phyloP scores from a whole-genome alignment of 2,888 invertebrate genomes.

The Mactromeris polynyma region DNA sequence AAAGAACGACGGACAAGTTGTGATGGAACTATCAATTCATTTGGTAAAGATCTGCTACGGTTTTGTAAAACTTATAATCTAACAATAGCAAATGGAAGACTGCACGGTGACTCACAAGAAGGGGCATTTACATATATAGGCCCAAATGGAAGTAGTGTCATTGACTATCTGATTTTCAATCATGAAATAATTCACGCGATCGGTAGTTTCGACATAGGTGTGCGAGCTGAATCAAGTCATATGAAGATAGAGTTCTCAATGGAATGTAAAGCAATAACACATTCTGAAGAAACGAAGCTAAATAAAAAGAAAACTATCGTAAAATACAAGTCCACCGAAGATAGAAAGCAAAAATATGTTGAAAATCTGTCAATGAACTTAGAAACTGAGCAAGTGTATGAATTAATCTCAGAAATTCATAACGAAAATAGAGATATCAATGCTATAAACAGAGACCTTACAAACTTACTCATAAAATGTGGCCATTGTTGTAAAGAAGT shows the following conservation, averaged over 20 bases:
- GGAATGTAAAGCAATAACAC: not conserved
- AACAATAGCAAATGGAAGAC: conserved; percentile 8
- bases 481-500: not conserved
- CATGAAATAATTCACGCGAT: not conserved
- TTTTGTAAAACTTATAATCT: conserved; percentile 12
- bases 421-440: not conserved
- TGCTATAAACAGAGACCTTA: not conserved
- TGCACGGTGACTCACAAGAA: not conserved
- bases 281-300: too few species aligned
- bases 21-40: not conserved
- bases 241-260: not conserved
- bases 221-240: not conserved
- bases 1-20: not conserved
- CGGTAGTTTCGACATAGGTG: not conserved
- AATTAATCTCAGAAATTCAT: too few species aligned
- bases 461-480: not conserved
- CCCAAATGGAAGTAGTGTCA: conserved; percentile 14
- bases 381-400: not conserved
- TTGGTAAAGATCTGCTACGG: not conserved
- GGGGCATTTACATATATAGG: conserved; percentile 21
- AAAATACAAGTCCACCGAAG: not conserved
- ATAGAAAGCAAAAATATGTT: not conserved
- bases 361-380: not conserved
- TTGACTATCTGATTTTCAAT: conserved; percentile 14
- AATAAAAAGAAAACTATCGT: not conserved